Evolutionary conservation across 2,888 invertebrate genomes (phyloP).

Genomic region (Drepanosiphum platanoidis): DNA sequence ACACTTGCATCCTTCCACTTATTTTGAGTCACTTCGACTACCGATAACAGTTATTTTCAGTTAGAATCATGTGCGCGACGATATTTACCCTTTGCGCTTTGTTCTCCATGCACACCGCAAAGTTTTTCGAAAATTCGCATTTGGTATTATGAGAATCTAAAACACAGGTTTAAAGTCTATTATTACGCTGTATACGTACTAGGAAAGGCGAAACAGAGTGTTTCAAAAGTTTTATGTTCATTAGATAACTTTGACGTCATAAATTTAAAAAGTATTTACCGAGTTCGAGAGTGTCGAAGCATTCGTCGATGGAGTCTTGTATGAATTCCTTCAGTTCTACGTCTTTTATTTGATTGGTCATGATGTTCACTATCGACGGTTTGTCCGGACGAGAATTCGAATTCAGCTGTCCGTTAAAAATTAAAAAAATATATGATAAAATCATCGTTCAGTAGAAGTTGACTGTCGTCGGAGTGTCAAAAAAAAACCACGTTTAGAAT

Average conservation of each 20-base stretch:
- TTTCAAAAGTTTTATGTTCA: background rate
- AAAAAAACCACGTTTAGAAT: no score
- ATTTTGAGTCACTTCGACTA: no score
- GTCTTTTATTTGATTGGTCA: conserved; percentile 65
- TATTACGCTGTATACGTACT: background rate
- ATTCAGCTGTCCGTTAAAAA: conserved; percentile 64
- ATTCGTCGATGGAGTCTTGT: conserved; percentile 65
- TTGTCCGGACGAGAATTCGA: conserved; percentile 65
- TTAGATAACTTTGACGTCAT: background rate
- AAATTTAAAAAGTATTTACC: conserved; percentile 60
- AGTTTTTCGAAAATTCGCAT: conserved; percentile 65
- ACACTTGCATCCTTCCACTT: no score
- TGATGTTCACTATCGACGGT: conserved; percentile 63
- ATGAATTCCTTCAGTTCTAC: conserved; percentile 66
- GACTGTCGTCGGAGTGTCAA: background rate
- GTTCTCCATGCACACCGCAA: conserved; percentile 66
- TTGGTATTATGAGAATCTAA: conserved; percentile 64
- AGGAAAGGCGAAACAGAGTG: no score
- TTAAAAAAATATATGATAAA: conserved; percentile 8
- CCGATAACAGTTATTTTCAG: no score
- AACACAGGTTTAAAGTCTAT: conserved; percentile 26
- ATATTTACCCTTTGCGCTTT: conserved; percentile 65
- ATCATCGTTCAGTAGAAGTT: background rate
- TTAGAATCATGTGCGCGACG: no score
- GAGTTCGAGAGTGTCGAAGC: conserved; percentile 65